Conservation (phyloP, 2,113 vertebrate species). For the Boulengeromyrus knoepffleri region DNA sequence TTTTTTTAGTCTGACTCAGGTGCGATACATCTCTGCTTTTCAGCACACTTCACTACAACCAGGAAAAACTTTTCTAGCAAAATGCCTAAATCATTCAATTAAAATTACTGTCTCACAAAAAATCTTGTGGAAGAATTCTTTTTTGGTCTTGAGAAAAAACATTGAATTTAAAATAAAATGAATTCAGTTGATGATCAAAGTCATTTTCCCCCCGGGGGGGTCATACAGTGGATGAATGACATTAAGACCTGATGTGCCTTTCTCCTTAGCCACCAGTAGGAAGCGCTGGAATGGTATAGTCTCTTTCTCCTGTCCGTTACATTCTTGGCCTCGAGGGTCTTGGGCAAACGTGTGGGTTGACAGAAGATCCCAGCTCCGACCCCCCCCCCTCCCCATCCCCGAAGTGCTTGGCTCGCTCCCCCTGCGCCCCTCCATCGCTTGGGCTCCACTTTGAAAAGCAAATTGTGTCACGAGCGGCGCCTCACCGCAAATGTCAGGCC, state of each 20-base stretch:
- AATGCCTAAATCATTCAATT: not conserved
- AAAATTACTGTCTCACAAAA: not conserved
- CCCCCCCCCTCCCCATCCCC: not conserved
- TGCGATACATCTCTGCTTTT: not conserved
- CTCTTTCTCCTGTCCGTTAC: not conserved
- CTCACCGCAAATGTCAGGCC: constrained; percentile 16
- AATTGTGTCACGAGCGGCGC: not conserved
- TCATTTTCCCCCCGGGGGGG: not conserved
- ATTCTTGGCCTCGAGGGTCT: not conserved
- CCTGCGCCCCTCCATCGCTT: not conserved
- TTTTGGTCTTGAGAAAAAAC: not conserved
- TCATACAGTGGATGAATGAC: not conserved
- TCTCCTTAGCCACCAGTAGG: not conserved
- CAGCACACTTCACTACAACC: not conserved
- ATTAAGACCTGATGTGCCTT: not conserved
- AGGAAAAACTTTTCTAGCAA: not conserved
- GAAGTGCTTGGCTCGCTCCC: not conserved
- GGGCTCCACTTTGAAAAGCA: constrained; percentile 4
- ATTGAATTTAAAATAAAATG: not conserved
- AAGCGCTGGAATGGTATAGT: not conserved
- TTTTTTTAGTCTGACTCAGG: not conserved
- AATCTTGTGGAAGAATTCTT: not conserved
- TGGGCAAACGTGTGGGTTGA: not conserved
- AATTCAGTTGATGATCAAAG: not conserved
- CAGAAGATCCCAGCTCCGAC: not conserved